Evolutionary conservation across 1,140 invertebrate species (phyloP), one percentile per base, ranked within the genome.

Genomic region (Arion vulgaris): DNA sequence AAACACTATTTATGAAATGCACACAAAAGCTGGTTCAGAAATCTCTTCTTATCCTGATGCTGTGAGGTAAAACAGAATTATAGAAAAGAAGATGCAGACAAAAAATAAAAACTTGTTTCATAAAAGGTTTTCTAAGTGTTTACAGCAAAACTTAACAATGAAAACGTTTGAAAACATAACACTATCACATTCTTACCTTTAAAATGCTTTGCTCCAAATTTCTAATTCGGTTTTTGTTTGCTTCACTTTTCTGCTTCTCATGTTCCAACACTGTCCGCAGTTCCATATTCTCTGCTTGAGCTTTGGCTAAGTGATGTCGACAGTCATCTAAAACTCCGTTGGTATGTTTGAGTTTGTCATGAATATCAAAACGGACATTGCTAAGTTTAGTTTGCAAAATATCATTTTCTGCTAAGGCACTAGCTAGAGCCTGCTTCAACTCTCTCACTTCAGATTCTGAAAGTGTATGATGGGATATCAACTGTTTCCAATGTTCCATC

Each of bases 271-370:
- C 84, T 17, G 86, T 85, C 13, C 88, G 82, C 51, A 90, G 78
- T 79, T 91, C 89, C 83, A 87, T 87, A 84, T 91, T 91, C 81
- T 91, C 90, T 26, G 88, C 88, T 76, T 91, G 89, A 38, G 89
- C 85, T 72, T 86, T 89, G 34, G 87, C 84, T 23, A 90, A 74
- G 69, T 90, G 88, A 62, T 85, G 77, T 45, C 89, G 82, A 77
- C 88, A 88, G 76, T 91, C 90, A 83, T 91, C 89, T 28, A 91
- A 74, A 17, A 91, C 87, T 57, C 88, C 88, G 78, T 86, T 88
- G 23, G 88, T 91, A 84, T 90, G 88, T 28, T 41, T 80, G 79
- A 91, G 88, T 82, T 89, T 90, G 57, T 87, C 86, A 39, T 86
- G 83, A 41, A 91, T 88, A 69, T 90, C 89, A 57, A 84, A 78